These are phyloP conservation scores for Notolabrus celidotus DNA, from an alignment of 2,797 vertebrate genomes.

Conservation along the genomic window DNA sequence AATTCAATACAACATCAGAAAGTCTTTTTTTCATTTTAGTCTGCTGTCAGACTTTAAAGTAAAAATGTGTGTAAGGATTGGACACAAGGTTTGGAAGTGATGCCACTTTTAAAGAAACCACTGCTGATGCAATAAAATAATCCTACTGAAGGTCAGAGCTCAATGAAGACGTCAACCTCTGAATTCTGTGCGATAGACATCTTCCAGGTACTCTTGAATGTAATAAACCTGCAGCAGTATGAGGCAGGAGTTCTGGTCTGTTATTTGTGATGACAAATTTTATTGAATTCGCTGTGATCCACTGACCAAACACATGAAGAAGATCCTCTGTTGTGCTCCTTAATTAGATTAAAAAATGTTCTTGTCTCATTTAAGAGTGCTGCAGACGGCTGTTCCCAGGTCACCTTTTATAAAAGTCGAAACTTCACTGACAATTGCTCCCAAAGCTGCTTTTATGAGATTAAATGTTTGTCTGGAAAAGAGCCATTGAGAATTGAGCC, in stretches of 20 bases:
- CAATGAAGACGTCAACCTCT: neutral
- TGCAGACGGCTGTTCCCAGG: conserved; percentile 31
- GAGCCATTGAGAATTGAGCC: neutral
- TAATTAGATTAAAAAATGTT: conserved; percentile 46
- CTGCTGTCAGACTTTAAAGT: too few species aligned
- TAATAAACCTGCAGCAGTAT: too few species aligned
- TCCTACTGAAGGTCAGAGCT: conserved; percentile 7
- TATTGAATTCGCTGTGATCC: conserved; percentile 28
- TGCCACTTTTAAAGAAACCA: neutral
- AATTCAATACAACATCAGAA: too few species aligned
- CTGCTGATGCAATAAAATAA: neutral
- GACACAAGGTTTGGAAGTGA: too few species aligned
- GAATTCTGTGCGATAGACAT: too few species aligned
- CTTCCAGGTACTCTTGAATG: too few species aligned
- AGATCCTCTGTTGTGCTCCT: conserved; percentile 33
- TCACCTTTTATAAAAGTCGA: conserved; percentile 41
- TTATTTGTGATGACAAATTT: conserved; percentile 21
- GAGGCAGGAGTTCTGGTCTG: neutral
- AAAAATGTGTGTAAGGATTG: too few species aligned
- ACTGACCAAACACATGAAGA: conserved; percentile 27
- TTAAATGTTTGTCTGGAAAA: conserved; percentile 29
- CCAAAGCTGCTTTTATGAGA: conserved; percentile 31
- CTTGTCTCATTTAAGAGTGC: conserved; percentile 39
- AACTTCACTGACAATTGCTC: conserved; percentile 9
- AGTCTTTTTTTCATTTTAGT: too few species aligned